phyloP scores from a whole-genome alignment of 2,113 vertebrate genomes.

The Capreolus pygargus region DNA sequence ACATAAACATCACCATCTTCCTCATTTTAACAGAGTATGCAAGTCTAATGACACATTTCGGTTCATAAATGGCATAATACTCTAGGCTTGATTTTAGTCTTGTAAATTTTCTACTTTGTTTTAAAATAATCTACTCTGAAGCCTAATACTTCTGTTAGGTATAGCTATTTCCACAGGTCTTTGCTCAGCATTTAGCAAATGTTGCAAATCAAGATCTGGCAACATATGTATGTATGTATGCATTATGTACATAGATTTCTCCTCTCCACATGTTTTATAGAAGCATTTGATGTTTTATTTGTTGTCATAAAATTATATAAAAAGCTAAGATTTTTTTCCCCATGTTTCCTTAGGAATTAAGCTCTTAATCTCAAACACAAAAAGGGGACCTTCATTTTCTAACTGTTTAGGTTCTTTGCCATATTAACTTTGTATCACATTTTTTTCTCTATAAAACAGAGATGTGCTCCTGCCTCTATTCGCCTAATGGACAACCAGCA shows the following conservation, averaged over 20 bases:
- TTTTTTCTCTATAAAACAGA: constrained; percentile 80
- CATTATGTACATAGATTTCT: background rate
- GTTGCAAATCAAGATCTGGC: background rate
- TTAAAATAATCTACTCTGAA: background rate
- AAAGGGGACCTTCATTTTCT: constrained; percentile 32
- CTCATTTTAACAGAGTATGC: background rate
- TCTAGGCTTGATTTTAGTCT: background rate
- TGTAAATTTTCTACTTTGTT: constrained; percentile 10
- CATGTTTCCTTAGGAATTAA: background rate
- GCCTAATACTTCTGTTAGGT: background rate
- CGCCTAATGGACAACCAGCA: constrained; percentile 97
- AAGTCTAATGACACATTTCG: background rate
- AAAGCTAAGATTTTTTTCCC: background rate
- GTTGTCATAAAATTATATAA: constrained; percentile 24
- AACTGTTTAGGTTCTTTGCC: background rate
- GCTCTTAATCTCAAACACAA: background rate
- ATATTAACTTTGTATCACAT: constrained; percentile 22
- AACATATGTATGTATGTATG: background rate
- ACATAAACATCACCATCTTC: background rate
- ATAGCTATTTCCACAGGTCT: background rate
- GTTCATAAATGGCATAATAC: background rate
- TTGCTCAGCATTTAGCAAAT: background rate
- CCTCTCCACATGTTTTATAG: background rate
- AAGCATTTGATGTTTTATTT: background rate
- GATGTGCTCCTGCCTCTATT: constrained; percentile 98